Percentiles rank a stretch among this genome's conserved stretches.
These are phyloP conservation scores for Rugalucina vietnamica DNA, from an alignment of 2,888 invertebrate genomes.

Conservation along the genomic window DNA sequence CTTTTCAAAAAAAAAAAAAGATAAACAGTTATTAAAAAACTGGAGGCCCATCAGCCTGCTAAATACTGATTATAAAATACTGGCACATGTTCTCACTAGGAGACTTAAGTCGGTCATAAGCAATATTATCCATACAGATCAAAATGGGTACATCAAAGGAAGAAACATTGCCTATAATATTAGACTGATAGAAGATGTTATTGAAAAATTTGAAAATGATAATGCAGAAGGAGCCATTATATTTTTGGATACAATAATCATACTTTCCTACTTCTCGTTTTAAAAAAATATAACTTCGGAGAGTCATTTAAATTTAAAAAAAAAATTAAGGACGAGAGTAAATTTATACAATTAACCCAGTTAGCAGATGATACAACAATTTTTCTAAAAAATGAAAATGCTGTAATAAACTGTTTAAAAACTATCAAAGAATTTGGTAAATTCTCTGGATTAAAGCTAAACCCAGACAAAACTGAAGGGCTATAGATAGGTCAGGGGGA, in stretches of 20 bases:
- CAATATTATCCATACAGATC: slow-evolving; percentile 8
- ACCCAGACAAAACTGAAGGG: background rate
- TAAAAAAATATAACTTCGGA: slow-evolving; percentile 18
- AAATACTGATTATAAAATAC: slow-evolving; percentile 18
- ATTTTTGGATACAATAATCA: slow-evolving; percentile 7
- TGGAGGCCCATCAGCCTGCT: slow-evolving; percentile 26
- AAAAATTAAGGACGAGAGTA: background rate
- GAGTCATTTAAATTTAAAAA: background rate
- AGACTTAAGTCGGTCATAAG: background rate
- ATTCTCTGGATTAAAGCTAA: background rate
- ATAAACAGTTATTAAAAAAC: slow-evolving; percentile 1
- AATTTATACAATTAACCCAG: background rate
- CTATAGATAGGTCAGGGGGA: background rate
- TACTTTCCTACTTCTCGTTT: background rate
- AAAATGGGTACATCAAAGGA: slow-evolving; percentile 20
- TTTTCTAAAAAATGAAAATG: background rate
- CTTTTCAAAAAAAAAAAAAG: background rate
- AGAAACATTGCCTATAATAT: slow-evolving; percentile 21
- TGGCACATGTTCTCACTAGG: background rate
- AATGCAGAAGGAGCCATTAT: slow-evolving; percentile 10
- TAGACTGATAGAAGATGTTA: slow-evolving; percentile 22
- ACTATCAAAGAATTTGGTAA: background rate
- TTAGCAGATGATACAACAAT: slow-evolving; percentile 22
- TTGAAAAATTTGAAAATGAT: slow-evolving; percentile 8
- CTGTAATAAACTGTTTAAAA: background rate